Base-by-base conservation (phyloP, 2,113 vertebrate genomes). In the Phyllostomus hastatus region DNA sequence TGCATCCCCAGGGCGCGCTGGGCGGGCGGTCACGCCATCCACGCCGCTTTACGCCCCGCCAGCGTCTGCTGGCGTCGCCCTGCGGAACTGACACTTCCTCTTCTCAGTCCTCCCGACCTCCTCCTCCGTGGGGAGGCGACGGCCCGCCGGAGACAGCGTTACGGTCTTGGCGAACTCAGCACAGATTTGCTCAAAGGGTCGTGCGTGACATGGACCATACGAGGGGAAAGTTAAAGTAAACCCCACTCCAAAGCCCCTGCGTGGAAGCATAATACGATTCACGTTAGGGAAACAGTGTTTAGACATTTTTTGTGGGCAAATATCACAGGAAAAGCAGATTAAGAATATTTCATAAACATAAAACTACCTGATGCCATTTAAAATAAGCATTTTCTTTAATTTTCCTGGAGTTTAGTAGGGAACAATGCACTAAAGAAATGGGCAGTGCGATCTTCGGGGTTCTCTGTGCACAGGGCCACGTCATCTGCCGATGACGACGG, bases 21-120 rank as follows among this genome's bases (percentile, higher is more conserved):
- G 50, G 20, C 0, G 1, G 0, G 48, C 7, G 10, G 43, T 4
- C 2, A 0, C 0, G 0, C 0, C 0, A 4, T 31, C 31, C n/a
- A 5, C 0, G 0, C 22, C 2, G 1, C 31, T 5, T 31, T 4
- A 0, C 54, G 1, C 10, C 5, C 50, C 3, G 2, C 22, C 69
- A 54, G 26, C 26, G 59, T 61, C 59, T 61, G 59, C 59, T 11
- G 3, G 57, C 24, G 20, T 26, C 22, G 3, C 3, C 59, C 24
- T 11, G 2, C 0, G 26, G 48, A 69, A 46, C 69, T 2, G 20
- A 14, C 76, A 0, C 2, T 5, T 70, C 35, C 35, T 38, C 61
- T 22, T 2, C 16, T 2, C 24, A 9, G 0, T 1, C 7, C 43
- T 6, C 43, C 43, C 43, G 4, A 43, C 43, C 6, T 2, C 28